Base-by-base conservation (phyloP, 2,888 invertebrate species). In the Apocheima hispidaria region DNA sequence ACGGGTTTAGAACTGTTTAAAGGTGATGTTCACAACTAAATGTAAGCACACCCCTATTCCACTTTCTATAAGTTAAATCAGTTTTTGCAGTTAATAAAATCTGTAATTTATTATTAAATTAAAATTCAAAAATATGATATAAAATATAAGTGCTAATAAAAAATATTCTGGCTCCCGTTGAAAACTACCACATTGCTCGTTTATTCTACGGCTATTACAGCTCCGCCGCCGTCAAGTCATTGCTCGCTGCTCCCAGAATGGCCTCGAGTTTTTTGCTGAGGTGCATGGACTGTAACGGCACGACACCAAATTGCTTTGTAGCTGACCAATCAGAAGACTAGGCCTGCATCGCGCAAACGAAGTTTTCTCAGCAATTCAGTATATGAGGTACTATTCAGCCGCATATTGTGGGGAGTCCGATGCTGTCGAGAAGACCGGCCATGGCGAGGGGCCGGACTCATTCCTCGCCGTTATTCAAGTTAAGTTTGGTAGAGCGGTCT, bases 371-470 rank as follows among this genome's bases (percentile, higher is more conserved):
- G 4, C 23, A 33, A 4, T 6, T 53, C 48, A 64, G 75, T 70
- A 79, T 88, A 84, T 80, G 85, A 74, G 49, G 35, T 40, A 63
- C 4, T 5, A 21, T 35, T 18, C 49, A 10, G 43, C 14, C 20
- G 3, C 1, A 0, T 14, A 0, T 10, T 2, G 2, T 2, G 92
- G 92, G 92, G 88, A 90, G 92, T 92, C 92, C 92, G 91, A 85
- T 92, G 92, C 71, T 86, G 90, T 75, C 83, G 91, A 48, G 57
- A 86, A 92, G 92, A 90, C 92, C 90, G 92, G 91, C 90, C 82
- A 50, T 83, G 83, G 90, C 91, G 92, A 84, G 91, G 91, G 88
- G 91, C 91, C 91, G 92, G 91, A 89, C 90, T 79, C 38, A 81
- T 86, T 84, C 90, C 88, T 87, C 90, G 90, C 90, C 77, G 68